Evolutionary conservation across 2,797 vertebrate species (phyloP), one percentile per base, ranked within the genome.

Genomic region (Ctenopoma kingsleyae): DNA sequence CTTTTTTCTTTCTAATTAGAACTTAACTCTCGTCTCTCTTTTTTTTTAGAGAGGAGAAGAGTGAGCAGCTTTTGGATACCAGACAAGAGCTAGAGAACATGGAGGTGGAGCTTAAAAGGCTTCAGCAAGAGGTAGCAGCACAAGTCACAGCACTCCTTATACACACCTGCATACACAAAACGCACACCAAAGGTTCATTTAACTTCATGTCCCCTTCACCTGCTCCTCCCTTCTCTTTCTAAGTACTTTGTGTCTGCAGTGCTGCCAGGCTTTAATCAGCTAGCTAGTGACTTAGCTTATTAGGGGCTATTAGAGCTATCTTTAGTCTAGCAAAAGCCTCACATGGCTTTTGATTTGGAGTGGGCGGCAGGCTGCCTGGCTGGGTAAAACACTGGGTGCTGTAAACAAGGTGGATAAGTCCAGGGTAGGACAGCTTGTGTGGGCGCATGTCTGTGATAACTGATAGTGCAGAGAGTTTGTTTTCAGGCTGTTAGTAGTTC

Each of bases 31-130:
- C 11, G 7, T 2, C 0, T 23, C 1, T 13, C 22, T 15, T 3
- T 13, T 76, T 78, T 92, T 86, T 19, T 86, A 99, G 98, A 56
- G 98, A 99, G 90, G 98, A 99, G 88, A 99, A 99, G 91, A 99
- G 96, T 20, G 98, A 99, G 85, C 97, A 99, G 81, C 94, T 98
- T 65, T 76, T 99, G 89, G 98, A 99, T 89, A 98, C 96, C 83
- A 96, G 97, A 64, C 98, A 99, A 90, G 98, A 99, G 82, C 91
- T 97, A 58, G 97, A 97, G 22, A 96, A 97, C 87, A 95, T 97
- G 93, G 98, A 98, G 90, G 81, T 84, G 46, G 97, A 99, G 87
- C 83, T 97, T 17, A 99, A 96, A 91, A 96, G 92, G 79, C 92
- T 99, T 64, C 98, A 98, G 74, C 97, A 98, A 84, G 98, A 99